Evolutionary conservation across 2,113 vertebrate genomes (phyloP), one percentile per base, ranked within the genome.

Genomic region (Thomomys bottae): DNA sequence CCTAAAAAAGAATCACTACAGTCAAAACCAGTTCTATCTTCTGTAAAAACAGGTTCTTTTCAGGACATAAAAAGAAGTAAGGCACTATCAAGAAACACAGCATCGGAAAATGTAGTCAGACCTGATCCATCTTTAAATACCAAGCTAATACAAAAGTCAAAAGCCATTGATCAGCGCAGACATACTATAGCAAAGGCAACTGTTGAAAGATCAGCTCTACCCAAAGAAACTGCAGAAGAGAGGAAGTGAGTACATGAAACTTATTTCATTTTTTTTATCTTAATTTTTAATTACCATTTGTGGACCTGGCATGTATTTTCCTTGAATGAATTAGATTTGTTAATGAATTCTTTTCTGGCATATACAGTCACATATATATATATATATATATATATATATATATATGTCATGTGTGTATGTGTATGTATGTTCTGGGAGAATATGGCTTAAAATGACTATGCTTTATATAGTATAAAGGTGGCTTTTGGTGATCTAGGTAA

Each of bases 201-300:
- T 32, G n/a, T 81, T n/a, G 71, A 86, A 26, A 98, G 98, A 75
- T 96, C 97, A 92, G 54, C 96, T 96, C 92, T 66, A 85, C 67
- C 90, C 4, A 97, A 89, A 84, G 98, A 98, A 87, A 97, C 98
- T 0, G 94, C 96, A 21, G 98, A 98, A 94, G 98, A 98, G 36
- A 98, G 97, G 96, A 98, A 98, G 99, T 99, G 96, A 97, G 96
- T 93, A 78, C 45, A n/a, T 70, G 8, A 11, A 3, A 59, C 73
- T 91, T 72, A n/a, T 24, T 67, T 89, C 2, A 70, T 49, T 38
- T 73, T 59, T 24, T 11, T 1, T 8, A 12, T 49, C 18, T 83
- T 80, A 8, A 1, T 66, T 94, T 87, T 88, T 40, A 49, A 0
- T 54, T 75, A 8, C 17, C n/a, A 24, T 32, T 86, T 90, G 79